These are phyloP conservation scores for Hirudinaria manillensis DNA, from an alignment of 2,888 invertebrate species.

Conservation along the genomic window DNA sequence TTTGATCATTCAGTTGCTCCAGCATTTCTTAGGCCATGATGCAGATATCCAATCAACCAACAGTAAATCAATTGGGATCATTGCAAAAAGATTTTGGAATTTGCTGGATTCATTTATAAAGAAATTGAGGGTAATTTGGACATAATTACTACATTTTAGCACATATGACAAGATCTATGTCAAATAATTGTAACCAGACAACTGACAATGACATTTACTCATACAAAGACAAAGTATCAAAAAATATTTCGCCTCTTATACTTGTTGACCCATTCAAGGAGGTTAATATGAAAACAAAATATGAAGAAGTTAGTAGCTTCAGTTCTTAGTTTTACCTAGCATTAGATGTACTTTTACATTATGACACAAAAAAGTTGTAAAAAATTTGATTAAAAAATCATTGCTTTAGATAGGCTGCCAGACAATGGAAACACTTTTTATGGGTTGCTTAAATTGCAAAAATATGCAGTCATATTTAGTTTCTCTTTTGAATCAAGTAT, in stretches of 20 bases:
- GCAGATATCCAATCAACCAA: neutral
- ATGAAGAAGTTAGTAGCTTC: too few relatives aligned
- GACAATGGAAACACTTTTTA: constrained; percentile 5
- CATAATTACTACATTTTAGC: neutral
- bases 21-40: neutral
- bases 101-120: neutral
- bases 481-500: neutral
- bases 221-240: neutral
- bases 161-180: neutral
- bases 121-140: neutral
- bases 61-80: constrained; percentile 1
- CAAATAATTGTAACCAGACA: neutral
- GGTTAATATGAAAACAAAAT: too few relatives aligned
- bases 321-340: too few relatives aligned
- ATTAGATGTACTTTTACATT: too few relatives aligned
- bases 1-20: neutral
- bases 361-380: neutral
- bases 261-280: constrained; percentile 8
- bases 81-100: constrained; percentile 11
- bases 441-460: neutral
- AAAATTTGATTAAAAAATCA: neutral
- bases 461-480: neutral
- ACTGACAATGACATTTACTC: neutral
- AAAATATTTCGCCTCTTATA: neutral
- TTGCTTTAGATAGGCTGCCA: neutral